Evolutionary conservation across 2,113 vertebrate genomes (phyloP), one percentile per base, ranked within the genome.

Genomic region (Clarias magur): DNA sequence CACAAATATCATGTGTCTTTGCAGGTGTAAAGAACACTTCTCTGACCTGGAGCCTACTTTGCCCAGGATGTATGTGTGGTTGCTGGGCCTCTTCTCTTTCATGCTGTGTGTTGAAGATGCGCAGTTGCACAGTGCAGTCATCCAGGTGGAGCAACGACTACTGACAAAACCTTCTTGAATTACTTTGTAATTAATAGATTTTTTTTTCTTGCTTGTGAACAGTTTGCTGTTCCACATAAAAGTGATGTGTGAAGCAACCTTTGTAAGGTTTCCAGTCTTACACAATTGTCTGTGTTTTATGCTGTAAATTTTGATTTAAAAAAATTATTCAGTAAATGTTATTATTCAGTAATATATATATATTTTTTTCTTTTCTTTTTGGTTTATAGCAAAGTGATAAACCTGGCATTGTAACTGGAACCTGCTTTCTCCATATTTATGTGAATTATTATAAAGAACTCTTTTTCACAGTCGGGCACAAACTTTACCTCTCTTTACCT

Each of bases 61-160:
- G 12, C 93, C 95, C 0, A 85, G 88, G 17, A 92, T 84, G 38
- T 95, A 93, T 65, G 9, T 91, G 5, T 95, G 93, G 92, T 72
- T 95, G 57, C 89, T 95, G 86, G 83, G 88, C 42, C 91, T 95
- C 27, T 93, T 96, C 88, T 88, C 89, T 84, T 95, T 95, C 89
- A 59, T 95, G 75, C 88, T 96, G 42, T 92, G 91, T 2, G 91
- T 95, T 27, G 68, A 38, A 27, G 81, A 87, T 0, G 16, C 54
- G 17, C 1, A 16, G 27, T 57, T 96, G 57, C 92, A 93, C 3
- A 73, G 89, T 17, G 93, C 92, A 83, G 94, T 95, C 16, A 87
- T 92, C 75, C 62, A n/a, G 21, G 42, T 94, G 86, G 93, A 95
- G 90, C 82, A 92, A 4, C 83, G 89, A 0, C 85, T 95, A 81